A percentile compares a stretch with the other conserved stretches of the same genome.
Evolutionary conservation across 2,113 vertebrate genomes (phyloP).

Genomic region (Poicephalus gulielmi): DNA sequence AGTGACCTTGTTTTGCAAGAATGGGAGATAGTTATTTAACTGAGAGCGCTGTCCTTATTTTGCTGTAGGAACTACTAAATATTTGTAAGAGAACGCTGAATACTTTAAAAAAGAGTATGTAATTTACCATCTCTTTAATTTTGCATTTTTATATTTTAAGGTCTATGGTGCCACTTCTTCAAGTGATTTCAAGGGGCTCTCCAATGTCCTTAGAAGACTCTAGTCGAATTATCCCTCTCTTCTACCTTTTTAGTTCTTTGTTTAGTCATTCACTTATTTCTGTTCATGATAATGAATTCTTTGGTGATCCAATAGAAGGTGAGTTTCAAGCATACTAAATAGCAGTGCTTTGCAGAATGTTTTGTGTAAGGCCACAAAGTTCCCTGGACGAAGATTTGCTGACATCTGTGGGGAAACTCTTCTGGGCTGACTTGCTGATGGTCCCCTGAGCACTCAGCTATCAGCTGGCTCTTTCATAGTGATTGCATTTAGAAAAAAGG

Average conservation of each 20-base stretch:
- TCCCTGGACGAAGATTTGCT: neutral
- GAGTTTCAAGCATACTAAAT: neutral
- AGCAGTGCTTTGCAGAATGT: neutral
- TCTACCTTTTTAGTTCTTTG: conserved; percentile 98
- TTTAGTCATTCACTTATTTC: conserved; percentile 98
- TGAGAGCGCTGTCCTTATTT: neutral
- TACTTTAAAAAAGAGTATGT: neutral
- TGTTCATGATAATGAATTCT: conserved; percentile 97
- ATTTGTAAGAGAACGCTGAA: neutral
- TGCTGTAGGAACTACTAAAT: neutral
- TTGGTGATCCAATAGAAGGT: conserved; percentile 93
- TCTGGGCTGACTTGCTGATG: neutral
- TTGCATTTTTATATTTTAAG: conserved; percentile 62
- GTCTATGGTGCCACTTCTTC: conserved; percentile 92
- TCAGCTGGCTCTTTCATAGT: conserved; percentile 26
- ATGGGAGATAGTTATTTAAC: neutral
- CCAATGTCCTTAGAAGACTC: conserved; percentile 96
- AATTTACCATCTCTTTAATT: neutral
- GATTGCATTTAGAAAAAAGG: neutral
- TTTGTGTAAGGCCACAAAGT: neutral
- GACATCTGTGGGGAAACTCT: neutral
- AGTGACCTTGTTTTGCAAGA: neutral
- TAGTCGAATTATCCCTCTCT: conserved; percentile 94
- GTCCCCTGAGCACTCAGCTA: conserved; percentile 23
- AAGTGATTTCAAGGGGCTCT: conserved; percentile 94